Conservation (phyloP, 2,113 vertebrate genomes). For the Illadopsis cleaveri region DNA sequence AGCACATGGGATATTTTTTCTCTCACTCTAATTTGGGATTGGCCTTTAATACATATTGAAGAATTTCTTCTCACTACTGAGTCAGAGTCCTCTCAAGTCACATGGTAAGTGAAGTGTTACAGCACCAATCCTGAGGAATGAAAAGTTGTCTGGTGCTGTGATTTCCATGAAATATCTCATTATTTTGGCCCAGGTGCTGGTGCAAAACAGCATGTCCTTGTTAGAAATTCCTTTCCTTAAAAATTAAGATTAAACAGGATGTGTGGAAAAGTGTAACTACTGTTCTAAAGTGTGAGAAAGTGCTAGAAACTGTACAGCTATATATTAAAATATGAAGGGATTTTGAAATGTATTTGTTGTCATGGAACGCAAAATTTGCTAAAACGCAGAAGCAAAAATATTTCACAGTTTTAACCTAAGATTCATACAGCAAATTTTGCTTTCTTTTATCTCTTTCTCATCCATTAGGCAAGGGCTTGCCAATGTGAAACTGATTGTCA, state of each 20-base stretch:
- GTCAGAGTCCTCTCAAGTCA: constrained; percentile 78
- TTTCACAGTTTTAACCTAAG: not conserved
- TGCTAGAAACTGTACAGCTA: not conserved
- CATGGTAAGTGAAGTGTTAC: constrained; percentile 57
- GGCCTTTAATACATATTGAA: constrained; percentile 79
- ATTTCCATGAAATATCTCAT: not conserved
- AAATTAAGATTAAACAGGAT: not conserved
- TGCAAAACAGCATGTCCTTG: not conserved
- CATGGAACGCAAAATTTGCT: not conserved
- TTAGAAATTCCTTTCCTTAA: not conserved
- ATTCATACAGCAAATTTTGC: not conserved
- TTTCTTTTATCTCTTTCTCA: not conserved
- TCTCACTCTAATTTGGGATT: constrained; percentile 83
- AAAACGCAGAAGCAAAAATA: not conserved
- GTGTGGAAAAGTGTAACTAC: not conserved
- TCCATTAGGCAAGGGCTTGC: constrained; percentile 81
- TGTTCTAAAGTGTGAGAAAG: not conserved
- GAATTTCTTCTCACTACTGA: constrained; percentile 91
- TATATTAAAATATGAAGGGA: not conserved
- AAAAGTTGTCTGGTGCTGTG: not conserved
- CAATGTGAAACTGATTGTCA: constrained; percentile 85
- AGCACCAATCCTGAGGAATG: not conserved
- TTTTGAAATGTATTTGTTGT: not conserved
- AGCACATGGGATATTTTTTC: constrained; percentile 87
- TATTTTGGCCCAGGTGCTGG: not conserved